These are phyloP conservation scores for Nothoprocta perdicaria DNA, from an alignment of 2,113 vertebrate genomes.

Conservation along the genomic window DNA sequence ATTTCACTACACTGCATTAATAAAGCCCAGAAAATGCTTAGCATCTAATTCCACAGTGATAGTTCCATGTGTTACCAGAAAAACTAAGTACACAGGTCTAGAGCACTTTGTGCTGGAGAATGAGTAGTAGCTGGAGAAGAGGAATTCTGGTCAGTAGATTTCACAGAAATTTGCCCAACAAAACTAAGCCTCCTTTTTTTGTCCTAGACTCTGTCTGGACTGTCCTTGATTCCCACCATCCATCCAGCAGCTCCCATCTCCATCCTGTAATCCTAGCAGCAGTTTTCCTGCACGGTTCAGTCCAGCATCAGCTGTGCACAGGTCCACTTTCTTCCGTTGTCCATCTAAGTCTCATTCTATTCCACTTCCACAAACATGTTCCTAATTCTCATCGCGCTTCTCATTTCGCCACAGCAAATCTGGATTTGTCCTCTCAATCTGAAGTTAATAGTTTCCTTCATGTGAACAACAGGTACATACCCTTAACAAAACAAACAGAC, in stretches of 20 bases:
- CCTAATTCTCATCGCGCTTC: neutral
- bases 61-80: neutral
- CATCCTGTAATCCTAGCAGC: rapidly evolving
- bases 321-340: neutral
- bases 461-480: neutral
- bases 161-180: neutral
- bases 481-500: rapidly evolving
- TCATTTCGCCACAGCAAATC: neutral
- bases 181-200: neutral
- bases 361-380: neutral
- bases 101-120: neutral
- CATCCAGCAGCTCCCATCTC: neutral
- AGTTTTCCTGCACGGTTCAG: neutral
- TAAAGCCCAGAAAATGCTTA: neutral
- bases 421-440: neutral
- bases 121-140: neutral
- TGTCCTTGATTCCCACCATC: neutral
- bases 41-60: neutral
- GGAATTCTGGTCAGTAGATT: neutral
- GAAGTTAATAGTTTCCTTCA: neutral
- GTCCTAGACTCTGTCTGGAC: neutral
- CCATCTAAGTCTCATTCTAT: neutral
- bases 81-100: neutral
- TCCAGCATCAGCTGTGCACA: neutral
- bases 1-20: neutral